Percentiles rank a stretch among this genome's conserved stretches.
These are phyloP conservation scores for Lacerta agilis DNA, from an alignment of 2,797 vertebrate genomes.

Conservation along the genomic window DNA sequence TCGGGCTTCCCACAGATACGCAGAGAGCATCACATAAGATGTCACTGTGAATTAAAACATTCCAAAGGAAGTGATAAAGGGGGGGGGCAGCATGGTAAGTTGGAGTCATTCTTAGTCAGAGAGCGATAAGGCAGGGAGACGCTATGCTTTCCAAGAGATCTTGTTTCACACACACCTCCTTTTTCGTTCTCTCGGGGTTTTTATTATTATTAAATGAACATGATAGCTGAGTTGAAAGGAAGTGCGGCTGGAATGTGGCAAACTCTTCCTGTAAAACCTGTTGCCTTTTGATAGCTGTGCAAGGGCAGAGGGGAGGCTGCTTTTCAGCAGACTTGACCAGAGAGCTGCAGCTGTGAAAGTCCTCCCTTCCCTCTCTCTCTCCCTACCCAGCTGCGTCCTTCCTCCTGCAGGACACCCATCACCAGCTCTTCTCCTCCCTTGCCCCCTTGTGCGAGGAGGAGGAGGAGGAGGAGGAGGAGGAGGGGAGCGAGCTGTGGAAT, in stretches of 20 bases:
- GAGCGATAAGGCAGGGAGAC: conserved; percentile 57
- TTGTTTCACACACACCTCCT: conserved; percentile 58
- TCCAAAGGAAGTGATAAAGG: conserved; percentile 53
- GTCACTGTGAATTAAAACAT: not conserved
- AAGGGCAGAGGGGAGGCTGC: conserved; percentile 16
- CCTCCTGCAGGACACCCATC: not conserved
- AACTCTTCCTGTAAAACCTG: conserved; percentile 76
- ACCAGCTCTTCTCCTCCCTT: not conserved
- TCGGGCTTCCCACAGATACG: conserved; percentile 18
- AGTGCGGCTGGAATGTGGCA: conserved; percentile 49
- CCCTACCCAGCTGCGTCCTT: not conserved
- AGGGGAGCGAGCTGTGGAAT: conserved; percentile 30
- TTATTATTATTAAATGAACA: conserved; percentile 57
- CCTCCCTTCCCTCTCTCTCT: not conserved
- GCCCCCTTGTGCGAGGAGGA: not conserved
- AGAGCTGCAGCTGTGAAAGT: not conserved
- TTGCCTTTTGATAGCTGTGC: conserved; percentile 52
- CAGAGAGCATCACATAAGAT: not conserved
- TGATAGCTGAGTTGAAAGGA: conserved; percentile 67
- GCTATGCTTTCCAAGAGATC: conserved; percentile 53
- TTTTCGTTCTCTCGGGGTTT: no score
- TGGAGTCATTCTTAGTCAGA: conserved; percentile 40
- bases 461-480: conserved; percentile 17
- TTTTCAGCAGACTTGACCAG: conserved; percentile 8
- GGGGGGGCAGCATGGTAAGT: not conserved